These are phyloP conservation scores for Bellardia bayeri DNA, from an alignment of 2,888 invertebrate species.

Conservation along the genomic window DNA sequence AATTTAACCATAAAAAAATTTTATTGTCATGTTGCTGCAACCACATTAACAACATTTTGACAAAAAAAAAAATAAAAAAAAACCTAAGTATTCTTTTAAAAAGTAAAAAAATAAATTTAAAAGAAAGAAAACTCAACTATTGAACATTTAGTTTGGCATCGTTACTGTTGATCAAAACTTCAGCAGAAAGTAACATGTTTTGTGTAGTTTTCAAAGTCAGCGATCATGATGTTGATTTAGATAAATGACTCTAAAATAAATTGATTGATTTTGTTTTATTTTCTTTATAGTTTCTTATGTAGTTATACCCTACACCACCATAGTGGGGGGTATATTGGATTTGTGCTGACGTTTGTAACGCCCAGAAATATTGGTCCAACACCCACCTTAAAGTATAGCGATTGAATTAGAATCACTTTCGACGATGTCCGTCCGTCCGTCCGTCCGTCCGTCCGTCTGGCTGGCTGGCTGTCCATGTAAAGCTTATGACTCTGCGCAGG, in stretches of 20 bases:
- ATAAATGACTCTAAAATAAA: constrained; percentile 54
- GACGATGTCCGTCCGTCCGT: too few species aligned
- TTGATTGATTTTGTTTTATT: constrained; percentile 45
- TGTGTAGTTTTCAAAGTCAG: constrained; percentile 41
- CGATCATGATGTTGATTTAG: constrained; percentile 57
- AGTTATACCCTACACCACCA: too few species aligned
- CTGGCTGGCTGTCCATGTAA: too few species aligned
- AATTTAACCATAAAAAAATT: constrained; percentile 66
- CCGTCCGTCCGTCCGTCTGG: too few species aligned
- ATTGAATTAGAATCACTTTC: too few species aligned
- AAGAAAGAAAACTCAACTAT: constrained; percentile 20
- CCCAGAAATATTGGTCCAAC: too few species aligned
- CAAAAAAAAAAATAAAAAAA: neutral
- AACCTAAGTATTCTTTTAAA: neutral
- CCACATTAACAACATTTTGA: constrained; percentile 53
- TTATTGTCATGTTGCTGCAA: constrained; percentile 63
- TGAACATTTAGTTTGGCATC: constrained; percentile 41
- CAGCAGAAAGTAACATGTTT: neutral
- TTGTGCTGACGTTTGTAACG: too few species aligned
- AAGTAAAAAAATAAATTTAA: neutral
- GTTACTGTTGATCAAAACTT: neutral
- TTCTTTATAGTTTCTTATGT: neutral
- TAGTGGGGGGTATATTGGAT: too few species aligned
- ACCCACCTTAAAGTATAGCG: too few species aligned
- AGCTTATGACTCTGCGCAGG: too few species aligned